Evolutionary conservation across 2,113 vertebrate genomes (phyloP).

Genomic region (Colistium nudipinnis): DNA sequence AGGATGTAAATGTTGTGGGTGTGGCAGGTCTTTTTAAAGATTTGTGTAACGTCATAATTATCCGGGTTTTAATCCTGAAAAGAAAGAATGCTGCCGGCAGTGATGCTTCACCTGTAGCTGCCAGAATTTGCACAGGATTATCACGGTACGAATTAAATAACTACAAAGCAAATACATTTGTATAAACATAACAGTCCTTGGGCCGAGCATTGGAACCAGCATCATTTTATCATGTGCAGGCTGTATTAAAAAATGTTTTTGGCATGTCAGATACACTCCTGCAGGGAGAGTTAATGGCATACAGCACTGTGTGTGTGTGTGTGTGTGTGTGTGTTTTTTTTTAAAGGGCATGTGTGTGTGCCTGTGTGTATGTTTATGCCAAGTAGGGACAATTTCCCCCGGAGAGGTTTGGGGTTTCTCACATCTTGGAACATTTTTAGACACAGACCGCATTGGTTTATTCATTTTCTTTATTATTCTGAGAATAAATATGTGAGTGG

Average conservation of each 20-base stretch:
- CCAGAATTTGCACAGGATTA: too few species aligned
- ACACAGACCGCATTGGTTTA: too few species aligned
- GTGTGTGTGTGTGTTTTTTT: background rate
- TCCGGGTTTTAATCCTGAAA: too few species aligned
- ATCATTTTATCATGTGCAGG: background rate
- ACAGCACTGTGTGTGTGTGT: background rate
- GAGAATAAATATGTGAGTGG: background rate
- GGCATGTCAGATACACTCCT: slow-evolving; percentile 5
- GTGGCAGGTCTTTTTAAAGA: too few species aligned
- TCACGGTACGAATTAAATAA: too few species aligned
- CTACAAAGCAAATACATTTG: too few species aligned
- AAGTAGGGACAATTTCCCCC: background rate
- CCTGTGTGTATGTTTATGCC: background rate
- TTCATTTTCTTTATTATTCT: background rate
- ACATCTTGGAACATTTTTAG: slow-evolving; percentile 1
- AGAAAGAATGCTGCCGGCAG: too few species aligned
- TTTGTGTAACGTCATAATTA: too few species aligned
- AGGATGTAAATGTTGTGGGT: slow-evolving; percentile 11
- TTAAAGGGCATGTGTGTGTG: slow-evolving; percentile 9
- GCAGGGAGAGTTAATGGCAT: background rate
- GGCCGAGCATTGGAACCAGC: slow-evolving; percentile 1
- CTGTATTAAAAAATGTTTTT: slow-evolving; percentile 6
- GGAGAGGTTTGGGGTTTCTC: slow-evolving; percentile 8
- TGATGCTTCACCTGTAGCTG: too few species aligned
- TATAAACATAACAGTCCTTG: too few species aligned